Percentiles rank a stretch among this genome's conserved stretches.
Conservation (phyloP, 2,888 invertebrate genomes). For the Xylota sylvarum region DNA sequence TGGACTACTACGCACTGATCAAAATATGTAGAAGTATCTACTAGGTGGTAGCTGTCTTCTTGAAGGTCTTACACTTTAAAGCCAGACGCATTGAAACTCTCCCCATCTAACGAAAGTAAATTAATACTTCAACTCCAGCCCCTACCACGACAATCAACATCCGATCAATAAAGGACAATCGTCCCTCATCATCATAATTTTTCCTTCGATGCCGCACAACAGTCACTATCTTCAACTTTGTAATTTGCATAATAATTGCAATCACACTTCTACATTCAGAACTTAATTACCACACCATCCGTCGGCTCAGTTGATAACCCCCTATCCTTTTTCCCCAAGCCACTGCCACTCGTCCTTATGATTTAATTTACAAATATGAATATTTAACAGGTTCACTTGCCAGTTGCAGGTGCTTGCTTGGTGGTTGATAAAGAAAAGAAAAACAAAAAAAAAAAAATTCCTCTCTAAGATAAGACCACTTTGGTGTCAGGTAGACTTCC, state of each 20-base stretch:
- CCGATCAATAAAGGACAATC: conserved; percentile 68
- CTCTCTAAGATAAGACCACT: conserved; percentile 52
- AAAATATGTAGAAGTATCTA: too few relatives aligned
- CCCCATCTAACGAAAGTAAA: background rate
- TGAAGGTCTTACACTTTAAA: background rate
- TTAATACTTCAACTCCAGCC: background rate
- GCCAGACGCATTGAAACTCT: too few relatives aligned
- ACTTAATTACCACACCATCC: conserved; percentile 66
- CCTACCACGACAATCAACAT: conserved; percentile 19
- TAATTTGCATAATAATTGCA: conserved; percentile 76
- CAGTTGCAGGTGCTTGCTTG: conserved; percentile 61
- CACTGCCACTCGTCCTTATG: conserved; percentile 37
- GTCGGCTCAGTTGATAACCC: conserved; percentile 20
- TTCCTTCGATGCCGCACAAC: conserved; percentile 11
- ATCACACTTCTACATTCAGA: conserved; percentile 62
- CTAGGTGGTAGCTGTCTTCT: too few relatives aligned
- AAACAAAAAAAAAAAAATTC: conserved; percentile 40
- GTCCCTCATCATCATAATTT: conserved; percentile 49
- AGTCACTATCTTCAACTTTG: conserved; percentile 38
- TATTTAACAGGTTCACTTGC: conserved; percentile 72
- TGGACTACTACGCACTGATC: too few relatives aligned
- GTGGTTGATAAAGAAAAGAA: conserved; percentile 12
- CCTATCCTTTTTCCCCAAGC: background rate
- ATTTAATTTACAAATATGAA: conserved; percentile 76
- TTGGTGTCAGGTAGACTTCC: conserved; percentile 27